Evolutionary conservation across 2,888 invertebrate species (phyloP).

Genomic region (Griposia aprilina): DNA sequence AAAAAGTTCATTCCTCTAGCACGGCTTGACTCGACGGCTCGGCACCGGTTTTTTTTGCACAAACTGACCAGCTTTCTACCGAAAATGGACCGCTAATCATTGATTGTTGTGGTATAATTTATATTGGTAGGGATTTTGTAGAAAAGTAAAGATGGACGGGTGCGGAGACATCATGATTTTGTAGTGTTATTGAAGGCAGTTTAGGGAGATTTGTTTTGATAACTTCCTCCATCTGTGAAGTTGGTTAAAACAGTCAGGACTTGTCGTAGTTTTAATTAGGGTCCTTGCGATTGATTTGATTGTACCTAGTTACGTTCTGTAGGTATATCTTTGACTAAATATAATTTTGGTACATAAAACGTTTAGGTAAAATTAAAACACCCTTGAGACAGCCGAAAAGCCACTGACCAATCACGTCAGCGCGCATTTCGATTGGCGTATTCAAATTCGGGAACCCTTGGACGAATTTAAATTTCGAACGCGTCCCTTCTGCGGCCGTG

Average conservation of each 20-base stretch:
- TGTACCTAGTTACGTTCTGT: not conserved
- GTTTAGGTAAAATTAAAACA: constrained; percentile 63
- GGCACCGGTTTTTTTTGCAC: constrained; percentile 60
- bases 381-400: constrained; percentile 61
- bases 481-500: constrained; percentile 64
- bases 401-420: constrained; percentile 76
- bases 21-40: constrained; percentile 64
- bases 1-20: constrained; percentile 81
- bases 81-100: constrained; percentile 80
- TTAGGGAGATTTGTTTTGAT: not conserved
- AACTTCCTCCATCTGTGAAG: not conserved
- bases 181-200: not conserved
- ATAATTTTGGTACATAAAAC: constrained; percentile 29
- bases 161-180: constrained; percentile 6
- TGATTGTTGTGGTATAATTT: constrained; percentile 61
- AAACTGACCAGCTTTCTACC: constrained; percentile 72
- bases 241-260: not conserved
- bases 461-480: constrained; percentile 73
- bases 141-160: constrained; percentile 1
- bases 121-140: constrained; percentile 45
- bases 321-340: not conserved
- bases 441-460: constrained; percentile 81
- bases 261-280: not conserved
- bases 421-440: constrained; percentile 78
- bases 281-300: not conserved